These are phyloP conservation scores for Platycercus adscitus DNA, from an alignment of 2,113 vertebrate species.

Conservation along the genomic window DNA sequence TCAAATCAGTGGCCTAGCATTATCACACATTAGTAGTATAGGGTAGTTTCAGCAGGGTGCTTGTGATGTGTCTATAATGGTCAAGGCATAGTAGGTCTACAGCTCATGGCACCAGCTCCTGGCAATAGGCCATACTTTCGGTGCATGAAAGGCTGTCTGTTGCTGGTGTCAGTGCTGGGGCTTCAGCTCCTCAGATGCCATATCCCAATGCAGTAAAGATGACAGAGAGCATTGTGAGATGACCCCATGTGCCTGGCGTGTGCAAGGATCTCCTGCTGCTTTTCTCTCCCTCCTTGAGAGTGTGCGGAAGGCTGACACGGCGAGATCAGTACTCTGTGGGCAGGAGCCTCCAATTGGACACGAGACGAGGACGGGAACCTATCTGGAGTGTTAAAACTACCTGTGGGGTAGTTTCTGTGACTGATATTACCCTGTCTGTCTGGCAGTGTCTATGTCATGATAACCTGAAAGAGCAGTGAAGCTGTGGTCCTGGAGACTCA, in stretches of 20 bases:
- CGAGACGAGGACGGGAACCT: not conserved
- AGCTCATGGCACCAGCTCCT: not conserved
- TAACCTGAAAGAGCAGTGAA: not conserved
- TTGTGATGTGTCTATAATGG: fast-evolving
- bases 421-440: not conserved
- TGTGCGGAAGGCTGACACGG: not conserved
- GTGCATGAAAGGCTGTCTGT: not conserved
- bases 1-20: not conserved
- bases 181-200: not conserved
- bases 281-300: not conserved
- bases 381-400: not conserved
- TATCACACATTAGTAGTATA: not conserved
- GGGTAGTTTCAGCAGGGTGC: not conserved
- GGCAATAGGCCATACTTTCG: not conserved
- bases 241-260: not conserved
- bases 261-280: not conserved
- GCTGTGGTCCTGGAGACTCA: not conserved
- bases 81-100: not conserved
- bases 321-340: not conserved
- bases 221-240: not conserved
- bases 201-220: not conserved
- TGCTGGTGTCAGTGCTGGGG: not conserved
- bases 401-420: not conserved
- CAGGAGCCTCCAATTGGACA: not conserved
- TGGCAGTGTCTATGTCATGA: fast-evolving